Evolutionary conservation across 30 jellyfish, hydroid and myxozoan genomes (phyloP).

Genomic region (Pseudorhiza aurosa): DNA sequence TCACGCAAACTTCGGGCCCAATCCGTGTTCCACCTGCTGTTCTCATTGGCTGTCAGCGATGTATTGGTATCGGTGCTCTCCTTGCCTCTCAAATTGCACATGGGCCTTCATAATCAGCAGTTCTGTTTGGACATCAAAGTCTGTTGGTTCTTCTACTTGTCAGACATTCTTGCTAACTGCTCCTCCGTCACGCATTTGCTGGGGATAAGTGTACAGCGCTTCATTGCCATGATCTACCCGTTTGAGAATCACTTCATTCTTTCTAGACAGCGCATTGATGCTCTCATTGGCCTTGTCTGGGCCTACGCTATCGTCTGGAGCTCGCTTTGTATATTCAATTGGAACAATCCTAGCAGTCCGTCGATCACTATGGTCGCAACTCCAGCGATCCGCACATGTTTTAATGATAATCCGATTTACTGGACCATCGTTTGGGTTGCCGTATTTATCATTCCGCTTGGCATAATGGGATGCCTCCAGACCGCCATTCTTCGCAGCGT

Average conservation of each 20-base stretch:
- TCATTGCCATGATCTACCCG: slow-evolving; percentile 67
- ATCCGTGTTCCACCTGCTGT: slow-evolving; percentile 56
- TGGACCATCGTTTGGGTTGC: slow-evolving; percentile 69
- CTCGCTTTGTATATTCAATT: slow-evolving; percentile 38
- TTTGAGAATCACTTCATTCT: slow-evolving; percentile 41
- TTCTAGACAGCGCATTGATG: slow-evolving; percentile 37
- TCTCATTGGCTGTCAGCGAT: slow-evolving; percentile 81
- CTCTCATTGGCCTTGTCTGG: slow-evolving; percentile 66
- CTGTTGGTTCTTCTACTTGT: slow-evolving; percentile 49
- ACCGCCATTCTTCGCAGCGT: slow-evolving; percentile 60
- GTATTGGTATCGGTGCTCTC: slow-evolving; percentile 54
- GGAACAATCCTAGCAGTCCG: slow-evolving; percentile 44
- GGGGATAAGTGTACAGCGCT: slow-evolving; percentile 66
- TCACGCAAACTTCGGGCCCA: slow-evolving; percentile 68
- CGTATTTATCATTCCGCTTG: slow-evolving; percentile 70
- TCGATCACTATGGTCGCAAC: slow-evolving; percentile 12
- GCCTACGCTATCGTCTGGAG: slow-evolving; percentile 75
- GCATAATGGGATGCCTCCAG: slow-evolving; percentile 73
- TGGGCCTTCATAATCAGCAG: slow-evolving; percentile 62
- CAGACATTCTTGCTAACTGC: slow-evolving; percentile 73
- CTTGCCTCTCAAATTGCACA: slow-evolving; percentile 59
- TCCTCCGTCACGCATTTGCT: slow-evolving; percentile 85
- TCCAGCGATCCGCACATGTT: slow-evolving; percentile 43
- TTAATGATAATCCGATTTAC: slow-evolving; percentile 60
- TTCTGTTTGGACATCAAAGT: slow-evolving; percentile 53